Conservation (phyloP, 2,888 invertebrate genomes). For the Unio pictorum region DNA sequence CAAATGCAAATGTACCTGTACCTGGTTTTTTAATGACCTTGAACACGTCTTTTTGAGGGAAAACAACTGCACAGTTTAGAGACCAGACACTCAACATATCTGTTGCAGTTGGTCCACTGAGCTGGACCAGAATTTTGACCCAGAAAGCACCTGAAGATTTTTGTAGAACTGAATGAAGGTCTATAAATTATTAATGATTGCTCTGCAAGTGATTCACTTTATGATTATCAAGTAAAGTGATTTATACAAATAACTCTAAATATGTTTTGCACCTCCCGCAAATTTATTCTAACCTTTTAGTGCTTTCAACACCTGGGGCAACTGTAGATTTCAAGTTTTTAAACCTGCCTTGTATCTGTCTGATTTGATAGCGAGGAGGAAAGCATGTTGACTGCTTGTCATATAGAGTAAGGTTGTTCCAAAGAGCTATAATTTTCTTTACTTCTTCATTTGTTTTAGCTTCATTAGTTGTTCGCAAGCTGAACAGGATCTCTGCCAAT, state of each 20-base stretch:
- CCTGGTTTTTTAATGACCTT: not conserved
- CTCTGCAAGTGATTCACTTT: too few relatives aligned
- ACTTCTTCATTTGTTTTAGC: conserved; percentile 2
- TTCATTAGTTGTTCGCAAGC: conserved; percentile 1
- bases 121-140: conserved; percentile 12
- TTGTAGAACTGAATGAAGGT: not conserved
- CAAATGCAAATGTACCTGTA: too few relatives aligned
- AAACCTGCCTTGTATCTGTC: too few relatives aligned
- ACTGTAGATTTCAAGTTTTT: too few relatives aligned
- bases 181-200: too few relatives aligned
- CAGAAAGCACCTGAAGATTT: conserved; percentile 8
- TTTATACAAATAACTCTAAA: not conserved
- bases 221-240: too few relatives aligned
- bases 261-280: not conserved
- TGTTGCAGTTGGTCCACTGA: conserved; percentile 17
- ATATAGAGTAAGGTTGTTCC: conserved; percentile 1
- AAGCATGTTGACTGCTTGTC: too few relatives aligned
- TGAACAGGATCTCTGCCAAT: conserved; percentile 6
- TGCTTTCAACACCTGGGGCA: too few relatives aligned
- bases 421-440: conserved; percentile 1
- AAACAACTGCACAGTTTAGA: conserved; percentile 7
- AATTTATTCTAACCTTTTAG: too few relatives aligned
- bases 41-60: conserved; percentile 6
- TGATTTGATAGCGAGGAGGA: too few relatives aligned
- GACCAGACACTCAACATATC: conserved; percentile 11